Base-by-base conservation (phyloP, 2,797 vertebrate genomes). In the Alauda arvensis region DNA sequence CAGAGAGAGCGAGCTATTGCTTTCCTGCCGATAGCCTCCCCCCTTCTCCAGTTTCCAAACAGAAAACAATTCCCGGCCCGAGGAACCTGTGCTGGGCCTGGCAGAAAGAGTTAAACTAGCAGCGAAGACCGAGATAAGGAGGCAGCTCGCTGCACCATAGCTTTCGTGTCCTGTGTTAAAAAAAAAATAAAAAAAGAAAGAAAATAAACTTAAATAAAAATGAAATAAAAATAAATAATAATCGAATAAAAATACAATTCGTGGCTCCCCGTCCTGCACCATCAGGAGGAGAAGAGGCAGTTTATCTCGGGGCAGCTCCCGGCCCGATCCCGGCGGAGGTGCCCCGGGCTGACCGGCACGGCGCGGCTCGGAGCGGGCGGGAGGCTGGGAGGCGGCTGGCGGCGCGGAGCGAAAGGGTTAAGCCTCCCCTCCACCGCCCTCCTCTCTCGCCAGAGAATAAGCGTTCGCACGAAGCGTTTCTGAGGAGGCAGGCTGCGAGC, bases 1-100 rank as follows among this genome's bases (percentile, higher is more conserved):
- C 91, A 91, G 93, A 96, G 96, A 95, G 90, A 71, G 81, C 76
- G 72, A 89, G 95, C 94, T 95, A 92, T 94, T 92, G 96, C 95
- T 96, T 95, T 94, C 87, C 93, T 91, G 93, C 95, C 95, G 94
- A 88, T 89, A 92, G 89, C 84, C 84, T 93, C 83, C 74, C 87
- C 71, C 74, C 28, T 91, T 94, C 95, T 93, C 91, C 79, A 85
- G 74, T 96, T 95, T 95, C 91, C 87, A 85, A 96, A 96, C 91
- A 96, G 91, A 95, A 94, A 94, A 94, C 88, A 94, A 93, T 83
- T 80, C 76, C 60, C 57, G 16, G 81, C 12, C 69, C 63, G 56
- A 83, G 63, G 75, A 94, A 94, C 92, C 92, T 92, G 87, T 24
- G 75, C 59, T 76, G 85, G 72, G 76, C 68, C 61, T 77, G 60